Evolutionary conservation across 2,888 invertebrate species (phyloP).

Genomic region (Drosophila yooni): DNA sequence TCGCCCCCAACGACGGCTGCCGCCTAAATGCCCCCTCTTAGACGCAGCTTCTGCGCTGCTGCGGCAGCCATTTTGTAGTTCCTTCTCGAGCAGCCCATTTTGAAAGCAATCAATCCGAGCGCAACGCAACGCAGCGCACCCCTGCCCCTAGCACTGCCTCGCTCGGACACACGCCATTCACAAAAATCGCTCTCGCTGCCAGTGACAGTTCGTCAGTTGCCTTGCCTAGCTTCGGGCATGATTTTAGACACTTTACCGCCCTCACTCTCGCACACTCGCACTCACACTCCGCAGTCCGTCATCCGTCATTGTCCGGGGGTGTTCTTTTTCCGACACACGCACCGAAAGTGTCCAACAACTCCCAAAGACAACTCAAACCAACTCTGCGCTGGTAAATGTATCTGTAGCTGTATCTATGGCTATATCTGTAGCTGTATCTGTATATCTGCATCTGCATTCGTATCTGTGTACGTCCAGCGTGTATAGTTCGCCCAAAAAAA

Average conservation of each 20-base stretch:
- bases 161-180: constrained; percentile 58
- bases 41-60: constrained; percentile 30
- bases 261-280: constrained; percentile 37
- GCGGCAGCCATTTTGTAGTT: constrained; percentile 53
- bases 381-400: constrained; percentile 49
- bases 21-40: constrained; percentile 1
- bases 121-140: constrained; percentile 15
- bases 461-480: constrained; percentile 31
- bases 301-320: constrained; percentile 78
- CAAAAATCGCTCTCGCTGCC: constrained; percentile 23
- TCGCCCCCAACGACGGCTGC: constrained; percentile 7
- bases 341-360: constrained; percentile 71
- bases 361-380: constrained; percentile 77
- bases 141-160: neutral
- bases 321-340: constrained; percentile 43
- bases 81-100: constrained; percentile 57
- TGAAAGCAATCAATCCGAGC: constrained; percentile 74
- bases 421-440: constrained; percentile 18
- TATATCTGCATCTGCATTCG: constrained; percentile 20
- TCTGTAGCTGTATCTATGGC: constrained; percentile 22
- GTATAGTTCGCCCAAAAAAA: constrained; percentile 15
- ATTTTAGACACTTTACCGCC: constrained; percentile 70
- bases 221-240: constrained; percentile 44
- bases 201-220: constrained; percentile 78
- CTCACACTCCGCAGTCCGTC: constrained; percentile 44